These are phyloP conservation scores for Lepidiolamprologus cunningtoni DNA, from an alignment of 2,113 vertebrate species.

Conservation along the genomic window DNA sequence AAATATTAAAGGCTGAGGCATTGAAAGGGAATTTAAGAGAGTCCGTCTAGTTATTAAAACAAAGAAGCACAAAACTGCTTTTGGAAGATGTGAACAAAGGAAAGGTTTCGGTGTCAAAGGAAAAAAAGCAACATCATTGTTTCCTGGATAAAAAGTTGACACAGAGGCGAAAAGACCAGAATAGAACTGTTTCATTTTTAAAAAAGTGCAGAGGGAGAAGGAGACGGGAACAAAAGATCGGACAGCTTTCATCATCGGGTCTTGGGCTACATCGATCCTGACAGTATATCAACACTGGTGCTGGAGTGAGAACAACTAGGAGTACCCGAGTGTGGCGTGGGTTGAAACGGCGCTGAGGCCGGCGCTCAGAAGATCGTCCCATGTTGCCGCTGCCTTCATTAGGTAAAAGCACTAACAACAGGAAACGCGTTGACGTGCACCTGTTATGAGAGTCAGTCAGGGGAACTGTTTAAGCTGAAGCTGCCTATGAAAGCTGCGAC, in stretches of 20 bases:
- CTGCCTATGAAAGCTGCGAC: slow-evolving; percentile 4
- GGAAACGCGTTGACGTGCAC: slow-evolving; percentile 29
- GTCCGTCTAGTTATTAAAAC: slow-evolving; percentile 6
- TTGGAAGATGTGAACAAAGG: background rate
- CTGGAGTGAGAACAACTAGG: slow-evolving; percentile 47
- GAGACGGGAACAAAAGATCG: background rate
- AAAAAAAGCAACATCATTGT: background rate
- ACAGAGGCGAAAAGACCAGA: background rate
- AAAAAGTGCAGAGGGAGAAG: slow-evolving; percentile 14
- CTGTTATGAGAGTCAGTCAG: slow-evolving; percentile 24
- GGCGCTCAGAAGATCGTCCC: background rate
- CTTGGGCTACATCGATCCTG: slow-evolving; percentile 41
- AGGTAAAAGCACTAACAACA: slow-evolving; percentile 30
- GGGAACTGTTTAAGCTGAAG: slow-evolving; percentile 18
- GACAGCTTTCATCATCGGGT: slow-evolving; percentile 38
- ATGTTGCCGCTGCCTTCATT: slow-evolving; percentile 10
- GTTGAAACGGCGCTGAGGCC: slow-evolving; percentile 6
- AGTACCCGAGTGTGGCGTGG: slow-evolving; percentile 45
- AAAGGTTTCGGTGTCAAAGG: background rate
- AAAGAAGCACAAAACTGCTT: background rate
- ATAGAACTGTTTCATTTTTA: slow-evolving; percentile 22
- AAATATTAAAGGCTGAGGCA: slow-evolving; percentile 7
- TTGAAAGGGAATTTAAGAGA: slow-evolving; percentile 1
- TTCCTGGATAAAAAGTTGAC: background rate
- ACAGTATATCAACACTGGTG: slow-evolving; percentile 61